Base-by-base conservation (phyloP, 1,140 invertebrate species). In the Grapholita molesta region DNA sequence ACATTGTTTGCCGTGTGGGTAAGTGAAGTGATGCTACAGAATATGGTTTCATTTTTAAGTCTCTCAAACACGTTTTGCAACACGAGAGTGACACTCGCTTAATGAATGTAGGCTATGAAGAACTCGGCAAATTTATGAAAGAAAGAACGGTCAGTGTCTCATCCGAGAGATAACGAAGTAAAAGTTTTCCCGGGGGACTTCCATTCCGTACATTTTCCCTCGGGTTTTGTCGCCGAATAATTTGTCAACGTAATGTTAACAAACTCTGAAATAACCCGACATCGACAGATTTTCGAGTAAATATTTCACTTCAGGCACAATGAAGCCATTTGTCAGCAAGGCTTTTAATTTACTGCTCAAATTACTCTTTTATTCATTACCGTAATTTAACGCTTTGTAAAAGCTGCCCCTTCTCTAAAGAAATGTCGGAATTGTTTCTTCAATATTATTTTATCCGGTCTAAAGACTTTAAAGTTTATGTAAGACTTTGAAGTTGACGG, bases 161-260 rank as follows among this genome's bases (percentile, higher is more conserved):
- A 52, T 72, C 72, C 28, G 61, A 42, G 38, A 77, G 69, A 74
- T 77, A 75, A 77, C 30, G 66, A 72, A 75, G 72, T 77, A 72
- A 75, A 79, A 75, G 67, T 73, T 72, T 61, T 32, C 25, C 53
- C 53, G 38, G 53, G 55, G 33, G 48, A 73, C 35, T 72, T 70
- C 21, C 33, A 52, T 67, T 65, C 33, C 38, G 66, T 69, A 64
- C 52, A 64, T 69, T 74, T 71, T 68, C 65, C 66, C 38, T 66
- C 66, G 73, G 68, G 65, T 69, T 69, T 53, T 42, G 67, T 21
- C 35, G 24, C 48, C 9, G 68, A 70, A 70, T 66, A 68, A 75
- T 75, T 75, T 69, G 68, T 78, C 73, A 78, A 73, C 53, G 71
- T 55, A 25, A 33, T 70, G 52, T 68, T 70, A 73, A 78, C 71